Base-by-base conservation (phyloP, 2,113 vertebrate species). In the Parotia lawesii region DNA sequence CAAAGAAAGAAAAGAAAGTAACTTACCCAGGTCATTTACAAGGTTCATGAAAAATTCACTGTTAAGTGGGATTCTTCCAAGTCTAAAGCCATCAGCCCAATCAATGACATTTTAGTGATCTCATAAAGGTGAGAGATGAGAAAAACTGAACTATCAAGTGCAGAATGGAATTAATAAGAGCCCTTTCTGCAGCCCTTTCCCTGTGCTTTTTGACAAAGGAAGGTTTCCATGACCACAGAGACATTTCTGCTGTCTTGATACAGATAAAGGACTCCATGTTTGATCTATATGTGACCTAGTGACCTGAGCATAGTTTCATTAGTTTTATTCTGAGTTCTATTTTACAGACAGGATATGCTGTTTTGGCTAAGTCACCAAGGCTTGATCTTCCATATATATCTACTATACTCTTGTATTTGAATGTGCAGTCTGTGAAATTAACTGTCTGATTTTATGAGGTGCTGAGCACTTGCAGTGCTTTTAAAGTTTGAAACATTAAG, bases 381-480 rank as follows among this genome's bases (percentile, higher is more conserved):
- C 38, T 58, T 91, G 62, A 73, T 47, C 82, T 92, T 93, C 64
- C 38, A 54, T 58, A 47, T 73, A 22, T 54, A 48, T 66, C 70
- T 95, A 17, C 29, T 56, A 15, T 76, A 35, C 11, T 27, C 35
- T 62, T 67, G 24, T 48, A 23, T 87, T 81, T 93, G 57, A 53
- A 60, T 71, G n/a, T 90, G 38, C 44, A 80, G 38, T 51, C 64
- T 91, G 38, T 94, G 61, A 89, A 89, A 87, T 85, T 56, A 84
- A 56, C 48, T 75, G 69, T 75, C 80, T 89, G 48, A 73, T 92
- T 87, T 94, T 89, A 84, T 67, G 61, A 92, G 48, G 38, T 90
- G 48, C 19, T 93, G 66, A 89, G 45, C 38, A 56, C 56, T 83
- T 70, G 38, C n/a, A 84, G 25, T 73, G 64, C 66, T 93, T 61